These are phyloP conservation scores for Bubo bubo DNA, from an alignment of 2,113 vertebrate species.

Conservation along the genomic window DNA sequence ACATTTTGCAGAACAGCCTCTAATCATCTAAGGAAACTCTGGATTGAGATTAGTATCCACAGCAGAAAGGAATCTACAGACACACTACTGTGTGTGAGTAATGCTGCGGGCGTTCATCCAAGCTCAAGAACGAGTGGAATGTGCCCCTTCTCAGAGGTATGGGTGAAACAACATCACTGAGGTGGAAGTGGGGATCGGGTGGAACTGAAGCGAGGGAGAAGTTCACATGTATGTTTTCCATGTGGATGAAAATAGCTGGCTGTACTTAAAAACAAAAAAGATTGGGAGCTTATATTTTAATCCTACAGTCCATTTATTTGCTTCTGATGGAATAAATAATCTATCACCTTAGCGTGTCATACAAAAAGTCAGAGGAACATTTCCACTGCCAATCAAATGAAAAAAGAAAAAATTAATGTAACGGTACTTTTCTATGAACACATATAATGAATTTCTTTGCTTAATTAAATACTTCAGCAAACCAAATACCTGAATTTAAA, in stretches of 20 bases:
- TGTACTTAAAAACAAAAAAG: not conserved
- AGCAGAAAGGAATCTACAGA: conserved; percentile 15
- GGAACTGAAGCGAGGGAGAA: not conserved
- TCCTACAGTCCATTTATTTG: conserved; percentile 4
- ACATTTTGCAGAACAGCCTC: conserved; percentile 21
- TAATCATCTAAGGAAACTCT: not conserved
- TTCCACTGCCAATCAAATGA: not conserved
- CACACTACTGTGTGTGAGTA: not conserved
- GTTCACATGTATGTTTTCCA: not conserved
- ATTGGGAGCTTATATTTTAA: not conserved
- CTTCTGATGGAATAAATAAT: conserved; percentile 8
- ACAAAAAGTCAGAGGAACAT: not conserved
- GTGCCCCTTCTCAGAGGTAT: conserved; percentile 31
- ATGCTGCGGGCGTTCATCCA: not conserved
- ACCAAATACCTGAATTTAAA: conserved; percentile 31
- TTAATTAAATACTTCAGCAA: conserved; percentile 59
- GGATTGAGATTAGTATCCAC: conserved; percentile 40
- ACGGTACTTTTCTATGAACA: not conserved
- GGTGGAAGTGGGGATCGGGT: not conserved
- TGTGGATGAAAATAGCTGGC: not conserved
- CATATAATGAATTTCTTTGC: conserved; percentile 31
- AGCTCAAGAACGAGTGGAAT: conserved; percentile 43
- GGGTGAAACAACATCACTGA: conserved; percentile 14
- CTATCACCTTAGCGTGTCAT: not conserved
- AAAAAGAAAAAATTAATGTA: not conserved